Base-by-base conservation (phyloP, 2,797 vertebrate genomes). In the Rhinophrynus dorsalis region DNA sequence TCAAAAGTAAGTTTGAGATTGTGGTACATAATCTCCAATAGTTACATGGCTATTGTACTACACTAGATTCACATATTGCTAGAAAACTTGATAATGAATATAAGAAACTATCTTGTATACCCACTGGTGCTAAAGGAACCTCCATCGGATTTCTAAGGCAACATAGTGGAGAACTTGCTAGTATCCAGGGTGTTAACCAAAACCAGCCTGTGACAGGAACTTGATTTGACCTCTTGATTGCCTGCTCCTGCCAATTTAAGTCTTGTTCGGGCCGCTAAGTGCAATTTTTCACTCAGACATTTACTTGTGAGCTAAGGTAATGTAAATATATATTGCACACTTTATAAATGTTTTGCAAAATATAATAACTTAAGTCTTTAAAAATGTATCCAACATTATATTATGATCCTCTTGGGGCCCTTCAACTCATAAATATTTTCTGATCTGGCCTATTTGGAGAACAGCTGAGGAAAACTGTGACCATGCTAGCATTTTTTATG, bases 271-370 rank as follows among this genome's bases (percentile, higher is more conserved):
- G 37, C 1, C 11, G 6, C 5, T 24, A 13, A 27, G 47, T 50
- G 15, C 0, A 45, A 2, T 45, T n/a, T 23, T 24, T 18, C 21
- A 26, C 21, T 24, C 21, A 50, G 4, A 27, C 9, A 8, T 20
- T 47, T 6, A 11, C 32, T 47, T 47, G 4, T 6, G 23, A 26
- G 5, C 12, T 50, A 26, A 26, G 5, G 9, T 50, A 26, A 50
- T 21, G 47, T 27, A 52, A 52, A 29, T 32, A 30, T 29, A 30
- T 20, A 45, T 6, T 18, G 7, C 17, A 45, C 15, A 45, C 18
- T 6, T 18, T 9, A 21, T 55, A 55, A 18, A 35, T 55, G 30
- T 35, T n/a, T 57, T 57, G 54, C 11, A 57, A 37, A 38, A 55
- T 21, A 9, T 55, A 55, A 20, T 54, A 55, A 55, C 27, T 12